These are phyloP conservation scores for Melipona beecheii DNA, from an alignment of 2,888 invertebrate genomes.

Conservation along the genomic window DNA sequence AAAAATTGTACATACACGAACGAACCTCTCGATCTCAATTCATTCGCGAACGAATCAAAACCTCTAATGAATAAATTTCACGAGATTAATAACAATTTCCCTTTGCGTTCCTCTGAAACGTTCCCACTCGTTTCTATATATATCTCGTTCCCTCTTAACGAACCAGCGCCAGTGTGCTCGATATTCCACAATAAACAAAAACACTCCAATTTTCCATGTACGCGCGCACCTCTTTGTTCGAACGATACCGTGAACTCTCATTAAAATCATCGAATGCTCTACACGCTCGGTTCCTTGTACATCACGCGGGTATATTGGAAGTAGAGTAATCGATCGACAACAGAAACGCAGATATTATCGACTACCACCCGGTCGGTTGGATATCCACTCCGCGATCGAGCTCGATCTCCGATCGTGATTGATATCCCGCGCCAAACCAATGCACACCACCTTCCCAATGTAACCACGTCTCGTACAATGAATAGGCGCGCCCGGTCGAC, in stretches of 20 bases:
- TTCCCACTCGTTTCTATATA: neutral
- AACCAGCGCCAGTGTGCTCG: neutral
- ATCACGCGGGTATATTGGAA: neutral
- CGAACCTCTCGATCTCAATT: no score
- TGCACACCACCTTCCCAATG: constrained; percentile 61
- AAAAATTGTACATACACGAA: no score
- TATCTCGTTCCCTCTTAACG: neutral
- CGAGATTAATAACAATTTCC: neutral
- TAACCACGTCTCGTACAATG: constrained; percentile 57
- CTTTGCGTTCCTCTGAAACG: neutral
- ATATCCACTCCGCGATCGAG: constrained; percentile 15
- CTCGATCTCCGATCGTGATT: constrained; percentile 16
- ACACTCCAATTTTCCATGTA: neutral
- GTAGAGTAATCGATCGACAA: neutral
- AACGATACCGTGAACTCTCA: neutral
- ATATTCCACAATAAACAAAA: neutral
- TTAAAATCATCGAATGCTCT: neutral
- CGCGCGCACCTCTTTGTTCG: neutral
- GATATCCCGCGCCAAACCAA: constrained; percentile 3
- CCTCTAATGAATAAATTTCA: neutral
- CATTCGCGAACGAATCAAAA: no score
- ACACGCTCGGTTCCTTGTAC: neutral
- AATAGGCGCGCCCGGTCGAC: constrained; percentile 62
- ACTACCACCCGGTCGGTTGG: neutral
- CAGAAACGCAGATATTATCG: constrained; percentile 45